phyloP scores from a whole-genome alignment of 2,113 vertebrate genomes.

The Pithys albifrons region DNA sequence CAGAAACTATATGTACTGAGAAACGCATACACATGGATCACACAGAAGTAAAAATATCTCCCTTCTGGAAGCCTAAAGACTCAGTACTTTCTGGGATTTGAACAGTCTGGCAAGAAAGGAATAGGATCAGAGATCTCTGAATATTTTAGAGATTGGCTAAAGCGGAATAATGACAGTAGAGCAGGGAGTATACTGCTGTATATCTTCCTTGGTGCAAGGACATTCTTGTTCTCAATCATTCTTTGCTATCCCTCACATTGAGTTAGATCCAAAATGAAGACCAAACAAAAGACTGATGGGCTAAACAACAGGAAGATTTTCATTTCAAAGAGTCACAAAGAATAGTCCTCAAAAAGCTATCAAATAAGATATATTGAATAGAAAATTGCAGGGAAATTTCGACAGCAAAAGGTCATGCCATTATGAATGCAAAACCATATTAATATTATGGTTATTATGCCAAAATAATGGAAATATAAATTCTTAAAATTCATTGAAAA shows the following conservation, averaged over 20 bases:
- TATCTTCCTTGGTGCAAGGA: background rate
- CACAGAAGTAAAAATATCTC: background rate
- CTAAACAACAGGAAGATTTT: background rate
- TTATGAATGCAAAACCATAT: background rate
- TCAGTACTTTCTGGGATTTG: background rate
- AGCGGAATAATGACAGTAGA: background rate
- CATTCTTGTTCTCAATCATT: background rate
- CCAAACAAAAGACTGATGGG: background rate
- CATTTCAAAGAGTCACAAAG: background rate
- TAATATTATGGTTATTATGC: background rate
- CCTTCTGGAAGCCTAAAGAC: background rate
- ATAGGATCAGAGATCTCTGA: background rate
- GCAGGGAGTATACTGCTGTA: background rate
- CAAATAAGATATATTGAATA: background rate
- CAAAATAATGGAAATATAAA: background rate
- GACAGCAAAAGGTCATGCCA: background rate
- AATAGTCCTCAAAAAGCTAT: background rate
- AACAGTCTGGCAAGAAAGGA: background rate
- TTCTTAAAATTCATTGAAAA: background rate
- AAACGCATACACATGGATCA: fast-evolving
- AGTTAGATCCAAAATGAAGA: background rate
- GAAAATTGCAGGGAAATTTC: background rate
- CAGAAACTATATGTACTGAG: background rate
- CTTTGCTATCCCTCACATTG: background rate
- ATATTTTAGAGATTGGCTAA: background rate